Evolutionary conservation across 2,888 invertebrate genomes (phyloP), one percentile per base, ranked within the genome.

Genomic region (Orgyia antiqua): DNA sequence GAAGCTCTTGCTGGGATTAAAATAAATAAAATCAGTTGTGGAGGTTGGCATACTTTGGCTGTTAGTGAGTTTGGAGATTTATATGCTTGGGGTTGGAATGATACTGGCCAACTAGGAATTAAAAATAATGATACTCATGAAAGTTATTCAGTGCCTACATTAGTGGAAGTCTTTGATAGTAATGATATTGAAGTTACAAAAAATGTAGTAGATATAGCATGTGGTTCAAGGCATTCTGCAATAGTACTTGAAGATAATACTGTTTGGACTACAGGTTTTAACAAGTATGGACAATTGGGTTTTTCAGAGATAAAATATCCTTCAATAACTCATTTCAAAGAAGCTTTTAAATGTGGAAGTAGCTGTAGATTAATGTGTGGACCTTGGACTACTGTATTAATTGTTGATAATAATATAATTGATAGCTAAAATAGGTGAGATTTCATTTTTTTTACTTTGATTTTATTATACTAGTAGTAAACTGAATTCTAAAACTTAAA

Each of bases 1-100:
- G 91, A 93, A 51, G 92, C 91, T 24, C 76, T 97, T 24, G 90
- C 91, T 24, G 96, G 96, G 8, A 83, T 97, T 10, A 89, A 88
- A 60, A 89, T 96, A 33, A 71, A 74, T 0, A 82, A 89, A 57
- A 91, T 97, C 30, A 88, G 92, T 26, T 92, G 94, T 20, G 95
- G 94, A 4, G 95, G 95, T 6, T 97, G 96, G 96, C 96, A 97
- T 69, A 92, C 92, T 31, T 88, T 92, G 29, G 95, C 92, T 6
- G 67, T 96, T 4, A 94, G 94, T 47, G 88, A 89, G 55, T 89
- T 88, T 68, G 96, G 95, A 8, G 96, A 96, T 67, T 60, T 96
- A 0, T 97, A 96, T 64, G 88, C 89, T 2, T 97, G 97, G 97
- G 97, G 97, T 4, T 96, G 94, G 92, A 97, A 97, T 75, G 91